A percentile compares a stretch with the other conserved stretches of the same genome.
These are phyloP conservation scores for Orthochromis indermauri DNA, from an alignment of 2,113 vertebrate species.

Conservation along the genomic window DNA sequence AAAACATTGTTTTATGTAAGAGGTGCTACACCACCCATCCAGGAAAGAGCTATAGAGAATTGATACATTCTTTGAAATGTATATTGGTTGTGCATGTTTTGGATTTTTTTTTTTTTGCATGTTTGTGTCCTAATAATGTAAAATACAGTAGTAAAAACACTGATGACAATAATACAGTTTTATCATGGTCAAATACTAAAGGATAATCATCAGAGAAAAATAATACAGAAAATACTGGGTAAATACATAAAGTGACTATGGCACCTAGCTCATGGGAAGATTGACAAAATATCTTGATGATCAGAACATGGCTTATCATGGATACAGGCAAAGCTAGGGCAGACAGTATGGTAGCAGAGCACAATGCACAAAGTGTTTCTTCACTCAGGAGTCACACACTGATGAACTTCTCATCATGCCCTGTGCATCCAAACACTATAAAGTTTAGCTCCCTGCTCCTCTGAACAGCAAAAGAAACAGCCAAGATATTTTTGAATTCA, in stretches of 20 bases:
- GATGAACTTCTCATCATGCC: not conserved
- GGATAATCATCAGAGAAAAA: not conserved
- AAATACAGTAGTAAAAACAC: not conserved
- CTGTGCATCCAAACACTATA: not conserved
- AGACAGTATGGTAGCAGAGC: not conserved
- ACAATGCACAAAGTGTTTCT: not conserved
- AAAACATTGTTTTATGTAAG: not conserved
- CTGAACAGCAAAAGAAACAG: not conserved
- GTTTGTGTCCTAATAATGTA: not conserved
- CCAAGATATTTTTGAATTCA: not conserved
- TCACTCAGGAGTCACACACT: not conserved
- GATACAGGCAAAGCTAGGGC: not conserved
- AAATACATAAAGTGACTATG: not conserved
- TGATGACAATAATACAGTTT: not conserved
- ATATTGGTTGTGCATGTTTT: not conserved
- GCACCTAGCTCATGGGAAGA: not conserved
- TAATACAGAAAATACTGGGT: not conserved
- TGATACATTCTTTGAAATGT: not conserved
- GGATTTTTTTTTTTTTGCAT: not conserved
- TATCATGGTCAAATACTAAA: not conserved
- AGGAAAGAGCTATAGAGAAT: not conserved
- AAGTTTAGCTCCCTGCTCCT: not conserved
- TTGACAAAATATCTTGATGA: not conserved
- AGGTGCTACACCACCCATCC: not conserved
- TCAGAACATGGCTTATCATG: not conserved